Base-by-base conservation (phyloP, 30 jellyfish, hydroid and myxozoan species). In the Mastigias papua region DNA sequence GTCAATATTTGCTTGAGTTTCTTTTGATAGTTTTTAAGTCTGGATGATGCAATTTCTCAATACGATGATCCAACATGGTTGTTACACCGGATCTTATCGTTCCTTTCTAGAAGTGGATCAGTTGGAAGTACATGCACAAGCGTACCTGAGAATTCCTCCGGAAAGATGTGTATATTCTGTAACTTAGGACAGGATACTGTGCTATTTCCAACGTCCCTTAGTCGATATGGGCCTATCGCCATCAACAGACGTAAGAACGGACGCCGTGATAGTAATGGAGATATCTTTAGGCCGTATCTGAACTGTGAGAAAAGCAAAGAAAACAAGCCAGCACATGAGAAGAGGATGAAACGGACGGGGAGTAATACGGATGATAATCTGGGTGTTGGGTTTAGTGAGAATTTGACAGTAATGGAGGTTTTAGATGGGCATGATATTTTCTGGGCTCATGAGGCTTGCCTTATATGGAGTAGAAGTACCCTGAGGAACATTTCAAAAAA, bases 391-490 rank as follows among this genome's bases (percentile, higher is more conserved):
- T 76, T 76, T 73, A 57, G 60, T 65, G 88, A 78, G 21, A 78
- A 68, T 23, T 81, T 88, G 10, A 78, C 83, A 0, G 30, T 92
- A 34, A 34, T 67, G 33, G 87, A 80, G 30, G 73, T 92, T 25
- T 88, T 92, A 15, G 97, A 92, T 73, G 30, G 54, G 26, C 90
- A 92, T 31, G 98, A 90, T 7, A 60, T 80, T 1, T 76, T 92
- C 29, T 92, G 98, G 98, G 98, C 98, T 1, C 98, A 92, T 63
- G 90, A 86, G 35, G 69, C 91, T n/a, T 92, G 98, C 60, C 62
- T 85, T 23, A 57, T 75, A 49, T 92, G 98, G 98, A 92, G 96
- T 73, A 78, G 83, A 69, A 67, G 86, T 73, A 63, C 22, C 23
- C 80, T 90, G 50, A 78, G 72, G 37, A 32, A 80, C 49, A 69